phyloP scores from a whole-genome alignment of 2,888 invertebrate species.

The Bombylius major region DNA sequence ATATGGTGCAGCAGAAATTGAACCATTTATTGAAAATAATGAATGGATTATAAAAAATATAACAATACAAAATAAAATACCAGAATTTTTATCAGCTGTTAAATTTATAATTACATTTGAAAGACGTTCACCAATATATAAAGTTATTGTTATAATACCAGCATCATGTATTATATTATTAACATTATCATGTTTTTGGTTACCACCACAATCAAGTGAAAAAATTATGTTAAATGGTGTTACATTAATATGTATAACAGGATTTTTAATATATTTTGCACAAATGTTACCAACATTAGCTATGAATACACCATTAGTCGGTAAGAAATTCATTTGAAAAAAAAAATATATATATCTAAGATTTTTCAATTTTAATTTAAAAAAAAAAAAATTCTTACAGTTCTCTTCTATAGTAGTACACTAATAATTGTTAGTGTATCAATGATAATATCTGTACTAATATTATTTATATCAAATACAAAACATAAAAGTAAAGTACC shows the following conservation, averaged over 20 bases:
- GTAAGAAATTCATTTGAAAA: constrained; percentile 17
- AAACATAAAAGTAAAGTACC: constrained; percentile 37
- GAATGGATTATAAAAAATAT: constrained; percentile 27
- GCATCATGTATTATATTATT: constrained; percentile 47
- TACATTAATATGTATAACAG: constrained; percentile 41
- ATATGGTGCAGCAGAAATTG: constrained; percentile 9
- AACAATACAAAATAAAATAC: constrained; percentile 13
- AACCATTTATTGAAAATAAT: constrained; percentile 17
- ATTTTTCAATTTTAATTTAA: not conserved
- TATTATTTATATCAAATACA: constrained; percentile 41
- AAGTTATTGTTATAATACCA: constrained; percentile 48
- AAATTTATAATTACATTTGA: constrained; percentile 39
- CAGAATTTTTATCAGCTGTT: constrained; percentile 41
- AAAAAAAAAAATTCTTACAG: constrained; percentile 26
- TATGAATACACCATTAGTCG: constrained; percentile 28
- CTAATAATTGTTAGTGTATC: constrained; percentile 39
- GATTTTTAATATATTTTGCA: constrained; percentile 45
- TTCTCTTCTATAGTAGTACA: constrained; percentile 40
- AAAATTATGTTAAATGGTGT: constrained; percentile 44
- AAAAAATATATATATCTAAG: not conserved
- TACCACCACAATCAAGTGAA: constrained; percentile 47
- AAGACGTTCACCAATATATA: constrained; percentile 47
- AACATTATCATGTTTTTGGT: constrained; percentile 47
- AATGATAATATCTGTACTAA: constrained; percentile 37
- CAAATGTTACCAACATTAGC: constrained; percentile 35